Evolutionary conservation across 2,113 vertebrate species (phyloP).

Genomic region (Crotalus helleri): DNA sequence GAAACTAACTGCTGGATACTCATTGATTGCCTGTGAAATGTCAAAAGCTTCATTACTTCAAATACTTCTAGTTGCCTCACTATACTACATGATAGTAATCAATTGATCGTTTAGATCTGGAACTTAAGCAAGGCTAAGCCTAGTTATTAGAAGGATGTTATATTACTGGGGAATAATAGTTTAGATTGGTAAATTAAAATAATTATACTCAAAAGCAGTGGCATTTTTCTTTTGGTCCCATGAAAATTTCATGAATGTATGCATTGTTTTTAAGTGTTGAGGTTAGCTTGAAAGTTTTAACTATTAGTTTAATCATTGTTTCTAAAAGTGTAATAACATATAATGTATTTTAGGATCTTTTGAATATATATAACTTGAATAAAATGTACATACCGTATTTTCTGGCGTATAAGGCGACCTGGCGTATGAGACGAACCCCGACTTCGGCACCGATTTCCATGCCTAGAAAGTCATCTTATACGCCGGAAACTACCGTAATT

Average conservation of each 20-base stretch:
- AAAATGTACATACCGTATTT: not conserved
- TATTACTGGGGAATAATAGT: not conserved
- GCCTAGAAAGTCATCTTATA: too few species aligned
- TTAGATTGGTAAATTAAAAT: not conserved
- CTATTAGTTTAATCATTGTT: not conserved
- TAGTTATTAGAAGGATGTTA: not conserved
- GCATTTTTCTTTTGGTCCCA: not conserved
- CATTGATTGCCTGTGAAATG: not conserved
- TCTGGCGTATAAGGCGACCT: too few species aligned
- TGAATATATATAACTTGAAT: not conserved
- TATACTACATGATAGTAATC: not conserved
- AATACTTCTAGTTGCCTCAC: not conserved
- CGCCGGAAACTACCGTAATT: too few species aligned
- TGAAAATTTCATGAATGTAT: not conserved
- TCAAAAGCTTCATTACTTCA: not conserved
- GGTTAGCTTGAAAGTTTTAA: not conserved
- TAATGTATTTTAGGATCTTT: not conserved
- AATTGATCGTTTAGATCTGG: not conserved
- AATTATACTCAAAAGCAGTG: not conserved
- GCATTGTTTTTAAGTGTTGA: not conserved
- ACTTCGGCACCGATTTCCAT: too few species aligned
- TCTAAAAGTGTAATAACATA: not conserved
- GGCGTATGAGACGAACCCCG: too few species aligned
- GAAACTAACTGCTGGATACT: not conserved
- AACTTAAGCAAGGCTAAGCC: not conserved